phyloP scores from a whole-genome alignment of 2,113 vertebrate species.

The Anser brachyrhynchus region DNA sequence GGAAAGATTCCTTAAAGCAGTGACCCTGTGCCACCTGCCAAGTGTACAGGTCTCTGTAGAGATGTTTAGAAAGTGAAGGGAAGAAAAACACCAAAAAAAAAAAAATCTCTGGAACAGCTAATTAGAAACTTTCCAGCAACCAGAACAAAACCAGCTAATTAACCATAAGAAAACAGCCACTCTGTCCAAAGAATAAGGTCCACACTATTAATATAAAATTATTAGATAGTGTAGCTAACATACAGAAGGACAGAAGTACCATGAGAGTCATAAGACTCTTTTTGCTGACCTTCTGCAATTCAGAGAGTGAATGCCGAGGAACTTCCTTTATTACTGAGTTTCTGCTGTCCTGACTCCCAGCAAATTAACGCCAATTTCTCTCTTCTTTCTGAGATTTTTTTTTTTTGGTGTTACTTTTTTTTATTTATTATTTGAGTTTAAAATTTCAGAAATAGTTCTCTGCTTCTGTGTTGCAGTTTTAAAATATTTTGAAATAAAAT shows the following conservation, averaged over 20 bases:
- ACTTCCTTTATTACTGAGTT: background rate
- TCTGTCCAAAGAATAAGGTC: constrained; percentile 32
- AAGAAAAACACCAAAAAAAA: background rate
- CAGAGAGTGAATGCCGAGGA: background rate
- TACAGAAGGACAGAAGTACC: background rate
- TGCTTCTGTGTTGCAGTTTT: background rate
- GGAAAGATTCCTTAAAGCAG: constrained; percentile 13
- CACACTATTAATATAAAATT: constrained; percentile 10
- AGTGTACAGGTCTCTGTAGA: background rate
- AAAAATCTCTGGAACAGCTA: constrained; percentile 31
- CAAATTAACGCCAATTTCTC: background rate
- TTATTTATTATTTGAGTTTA: background rate
- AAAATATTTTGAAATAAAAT: background rate
- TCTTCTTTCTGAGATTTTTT: background rate
- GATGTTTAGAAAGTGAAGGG: constrained; percentile 2
- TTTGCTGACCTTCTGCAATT: background rate
- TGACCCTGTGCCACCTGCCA: background rate
- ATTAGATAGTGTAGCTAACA: background rate
- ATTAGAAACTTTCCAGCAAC: constrained; percentile 55
- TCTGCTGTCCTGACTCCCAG: background rate
- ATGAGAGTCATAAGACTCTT: background rate
- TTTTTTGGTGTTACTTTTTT: background rate
- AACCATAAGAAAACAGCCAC: constrained; percentile 15
- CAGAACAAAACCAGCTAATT: constrained; percentile 60
- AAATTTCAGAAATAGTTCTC: background rate